Base-by-base conservation (phyloP, 2,113 vertebrate species). In the Takifugu flavidus region DNA sequence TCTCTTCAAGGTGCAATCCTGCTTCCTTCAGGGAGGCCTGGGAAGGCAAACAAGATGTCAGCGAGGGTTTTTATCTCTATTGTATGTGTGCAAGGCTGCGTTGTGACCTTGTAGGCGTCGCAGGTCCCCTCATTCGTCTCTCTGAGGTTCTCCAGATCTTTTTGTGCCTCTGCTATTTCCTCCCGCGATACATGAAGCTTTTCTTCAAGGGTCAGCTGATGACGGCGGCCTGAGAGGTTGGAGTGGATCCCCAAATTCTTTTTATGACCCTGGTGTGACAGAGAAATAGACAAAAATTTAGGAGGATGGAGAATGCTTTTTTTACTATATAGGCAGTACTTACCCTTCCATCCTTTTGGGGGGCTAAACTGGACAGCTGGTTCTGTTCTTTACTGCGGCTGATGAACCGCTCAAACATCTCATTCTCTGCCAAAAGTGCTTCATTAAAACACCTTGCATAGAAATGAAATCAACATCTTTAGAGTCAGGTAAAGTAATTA, bases 321-420 rank as follows among this genome's bases (percentile, higher is more conserved):
- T 20, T 20, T 20, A 20, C 20, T 20, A 1, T 20, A 20, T 20
- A 20, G 20, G 5, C 44, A 45, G 44, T 14, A 15, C 12, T 13
- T 45, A 45, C 12, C 8, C 8, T 39, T 39, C 11, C 34, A 39
- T 39, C 8, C 34, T 10, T 2, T 11, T 39, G 34, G 34, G 8
- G 34, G 34, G 34, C 7, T 6, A 10, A 6, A 39, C 34, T 39
- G 34, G 34, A 10, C 34, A 39, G 34, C 34, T 10, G 49, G 28
- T 76, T 63, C 25, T 49, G 46, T 29, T 54, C 71, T 51, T 79
- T 67, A 45, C 77, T 27, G 50, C 66, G 78, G 7, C 39, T 12
- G 50, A 86, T 60, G 46, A 84, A 87, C 1, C 26, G 25, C 31
- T 83, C 77, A 50, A 83, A 83, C 64, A 82, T 49, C 52, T 75